These are phyloP conservation scores for Meloe dianella DNA, from an alignment of 2,888 invertebrate genomes.

Conservation along the genomic window DNA sequence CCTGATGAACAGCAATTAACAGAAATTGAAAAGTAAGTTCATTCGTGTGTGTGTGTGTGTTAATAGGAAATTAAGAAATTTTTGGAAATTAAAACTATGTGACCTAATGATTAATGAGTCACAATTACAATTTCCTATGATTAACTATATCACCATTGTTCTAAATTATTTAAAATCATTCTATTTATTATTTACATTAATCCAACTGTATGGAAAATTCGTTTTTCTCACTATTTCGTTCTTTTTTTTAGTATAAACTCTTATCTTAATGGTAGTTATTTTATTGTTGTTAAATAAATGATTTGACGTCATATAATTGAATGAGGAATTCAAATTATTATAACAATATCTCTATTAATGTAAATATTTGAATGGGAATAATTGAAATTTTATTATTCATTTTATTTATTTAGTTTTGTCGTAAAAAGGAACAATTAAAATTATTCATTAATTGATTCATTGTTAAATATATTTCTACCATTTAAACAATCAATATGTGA, in stretches of 20 bases:
- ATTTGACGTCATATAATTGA: background rate
- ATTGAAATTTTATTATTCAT: background rate
- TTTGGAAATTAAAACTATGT: background rate
- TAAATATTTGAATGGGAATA: background rate
- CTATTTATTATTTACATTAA: too few species aligned
- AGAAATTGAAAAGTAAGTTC: constrained; percentile 90
- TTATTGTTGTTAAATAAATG: background rate
- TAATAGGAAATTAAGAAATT: constrained; percentile 1
- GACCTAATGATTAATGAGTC: constrained; percentile 3
- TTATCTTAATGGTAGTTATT: background rate
- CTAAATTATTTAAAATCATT: too few species aligned
- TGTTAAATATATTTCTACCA: background rate
- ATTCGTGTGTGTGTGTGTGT: background rate
- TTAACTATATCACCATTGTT: too few species aligned
- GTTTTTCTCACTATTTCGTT: too few species aligned
- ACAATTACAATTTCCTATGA: background rate
- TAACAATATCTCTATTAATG: background rate
- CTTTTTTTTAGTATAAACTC: background rate
- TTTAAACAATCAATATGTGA: background rate
- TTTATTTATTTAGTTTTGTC: background rate
- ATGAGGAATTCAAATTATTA: constrained; percentile 1
- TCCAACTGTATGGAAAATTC: too few species aligned
- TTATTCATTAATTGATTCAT: background rate
- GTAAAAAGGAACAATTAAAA: background rate
- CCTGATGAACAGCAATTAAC: constrained; percentile 85